These are phyloP conservation scores for Microctenopoma stevenorrisi DNA, from an alignment of 2,797 vertebrate genomes.

Conservation along the genomic window DNA sequence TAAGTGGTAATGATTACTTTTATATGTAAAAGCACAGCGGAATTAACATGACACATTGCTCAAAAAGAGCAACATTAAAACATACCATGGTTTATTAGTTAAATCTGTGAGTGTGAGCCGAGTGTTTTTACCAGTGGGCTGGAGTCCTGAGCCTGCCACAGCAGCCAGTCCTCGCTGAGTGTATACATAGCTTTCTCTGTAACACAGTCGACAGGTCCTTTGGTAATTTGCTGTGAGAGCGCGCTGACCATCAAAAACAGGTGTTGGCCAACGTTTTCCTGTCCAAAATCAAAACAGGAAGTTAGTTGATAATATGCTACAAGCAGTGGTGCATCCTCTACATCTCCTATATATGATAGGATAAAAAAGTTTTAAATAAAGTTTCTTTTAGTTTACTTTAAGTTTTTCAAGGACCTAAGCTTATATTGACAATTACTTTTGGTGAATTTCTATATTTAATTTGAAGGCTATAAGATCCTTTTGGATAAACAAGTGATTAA, in stretches of 20 bases:
- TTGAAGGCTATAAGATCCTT: too few species aligned
- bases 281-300: slow-evolving; percentile 19
- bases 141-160: slow-evolving; percentile 95
- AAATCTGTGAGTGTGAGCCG: too few species aligned
- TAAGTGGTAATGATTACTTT: slow-evolving; percentile 6
- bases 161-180: slow-evolving; percentile 95
- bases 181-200: slow-evolving; percentile 96
- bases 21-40: slow-evolving; percentile 5
- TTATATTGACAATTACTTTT: too few species aligned
- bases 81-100: neutral
- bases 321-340: too few species aligned
- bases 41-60: neutral
- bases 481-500: too few species aligned
- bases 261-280: slow-evolving; percentile 96
- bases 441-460: too few species aligned
- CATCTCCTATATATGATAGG: too few species aligned
- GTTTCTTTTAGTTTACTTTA: too few species aligned
- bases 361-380: too few species aligned
- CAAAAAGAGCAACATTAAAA: neutral
- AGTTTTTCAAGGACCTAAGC: too few species aligned
- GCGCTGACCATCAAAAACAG: slow-evolving; percentile 93
- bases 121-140: slow-evolving; percentile 84
- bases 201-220: slow-evolving; percentile 94
- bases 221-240: slow-evolving; percentile 91
- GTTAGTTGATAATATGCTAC: neutral